Base-by-base conservation (phyloP, 2,888 invertebrate genomes). In the Branchipolynoe longqiensis region DNA sequence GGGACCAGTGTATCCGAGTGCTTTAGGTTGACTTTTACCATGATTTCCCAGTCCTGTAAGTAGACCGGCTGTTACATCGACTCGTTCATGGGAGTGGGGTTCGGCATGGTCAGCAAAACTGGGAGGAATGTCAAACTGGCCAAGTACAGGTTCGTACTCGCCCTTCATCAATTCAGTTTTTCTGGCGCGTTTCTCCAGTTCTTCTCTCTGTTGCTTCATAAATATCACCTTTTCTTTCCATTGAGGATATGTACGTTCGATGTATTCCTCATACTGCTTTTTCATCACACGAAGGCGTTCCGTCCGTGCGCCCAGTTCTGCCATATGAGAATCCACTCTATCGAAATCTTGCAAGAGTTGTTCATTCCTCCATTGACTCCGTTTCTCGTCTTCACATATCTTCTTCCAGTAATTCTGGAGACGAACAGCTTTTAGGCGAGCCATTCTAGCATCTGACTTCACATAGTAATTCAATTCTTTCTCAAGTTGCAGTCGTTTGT, bases 321-420 rank as follows among this genome's bases (percentile, higher is more conserved):
- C 86, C 88, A 92, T 89, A 78, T 92, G 91, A 8, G 90, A 84
- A 84, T 92, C 92, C 83, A 92, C 91, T 64, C 92, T 87, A 40
- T 92, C 92, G 86, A 93, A 90, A 58, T 93, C 92, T 78, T 89
- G 87, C 54, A 92, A 73, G 36, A 93, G 87, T 86, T 91, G 90
- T 82, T 91, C 91, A 89, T 93, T 93, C 85, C 93, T 88, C 83
- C 90, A 90, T 85, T 91, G 91, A 78, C 92, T 92, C 73, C 90
- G 87, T 78, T 90, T 90, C 86, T 92, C 92, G 87, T 93, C 92
- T 64, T 92, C 92, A 90, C 93, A 92, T 25, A 93, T 89, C 86
- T 92, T 91, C 87, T 90, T 92, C 93, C 93, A 93, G 88, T 93
- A 92, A 48, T 88, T 90, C 83, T 92, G 91, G 36, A 93, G 87